Evolutionary conservation across 1,140 invertebrate genomes (phyloP).

Genomic region (Carposina sasakii): DNA sequence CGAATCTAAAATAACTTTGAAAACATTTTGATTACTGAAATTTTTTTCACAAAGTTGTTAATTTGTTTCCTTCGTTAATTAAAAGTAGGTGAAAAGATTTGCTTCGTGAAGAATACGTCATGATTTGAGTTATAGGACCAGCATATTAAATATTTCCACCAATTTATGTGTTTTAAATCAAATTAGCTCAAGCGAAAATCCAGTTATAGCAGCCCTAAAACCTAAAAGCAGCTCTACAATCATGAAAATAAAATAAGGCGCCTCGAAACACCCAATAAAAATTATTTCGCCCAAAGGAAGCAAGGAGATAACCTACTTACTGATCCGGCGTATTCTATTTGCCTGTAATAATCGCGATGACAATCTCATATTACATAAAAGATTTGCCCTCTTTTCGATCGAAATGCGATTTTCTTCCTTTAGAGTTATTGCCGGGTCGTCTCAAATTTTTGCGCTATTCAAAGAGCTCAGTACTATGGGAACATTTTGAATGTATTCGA

Average conservation of each 20-base stretch:
- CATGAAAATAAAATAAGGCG: constrained; percentile 46
- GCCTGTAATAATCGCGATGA: constrained; percentile 72
- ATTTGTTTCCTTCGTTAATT: no score
- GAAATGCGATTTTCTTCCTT: constrained; percentile 69
- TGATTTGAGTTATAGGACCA: no score
- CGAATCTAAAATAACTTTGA: no score
- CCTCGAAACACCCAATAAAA: constrained; percentile 62
- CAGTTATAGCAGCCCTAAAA: no score
- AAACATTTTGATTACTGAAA: no score
- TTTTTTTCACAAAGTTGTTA: no score
- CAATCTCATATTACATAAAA: constrained; percentile 73
- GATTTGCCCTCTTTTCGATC: constrained; percentile 70
- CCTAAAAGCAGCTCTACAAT: no score
- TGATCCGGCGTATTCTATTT: constrained; percentile 71
- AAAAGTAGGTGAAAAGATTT: no score
- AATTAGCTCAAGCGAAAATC: no score
- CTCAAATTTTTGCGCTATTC: constrained; percentile 63
- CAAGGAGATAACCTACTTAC: constrained; percentile 69
- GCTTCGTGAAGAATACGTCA: no score
- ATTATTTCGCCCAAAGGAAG: constrained; percentile 62
- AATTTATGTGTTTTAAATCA: no score
- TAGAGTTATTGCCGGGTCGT: constrained; percentile 60
- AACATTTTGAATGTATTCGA: constrained; percentile 64
- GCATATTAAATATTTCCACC: no score
- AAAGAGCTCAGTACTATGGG: constrained; percentile 55